A percentile compares a stretch with the other conserved stretches of the same genome.
These are phyloP conservation scores for Acyrthosiphon pisum DNA, from an alignment of 1,140 invertebrate genomes.

Conservation along the genomic window DNA sequence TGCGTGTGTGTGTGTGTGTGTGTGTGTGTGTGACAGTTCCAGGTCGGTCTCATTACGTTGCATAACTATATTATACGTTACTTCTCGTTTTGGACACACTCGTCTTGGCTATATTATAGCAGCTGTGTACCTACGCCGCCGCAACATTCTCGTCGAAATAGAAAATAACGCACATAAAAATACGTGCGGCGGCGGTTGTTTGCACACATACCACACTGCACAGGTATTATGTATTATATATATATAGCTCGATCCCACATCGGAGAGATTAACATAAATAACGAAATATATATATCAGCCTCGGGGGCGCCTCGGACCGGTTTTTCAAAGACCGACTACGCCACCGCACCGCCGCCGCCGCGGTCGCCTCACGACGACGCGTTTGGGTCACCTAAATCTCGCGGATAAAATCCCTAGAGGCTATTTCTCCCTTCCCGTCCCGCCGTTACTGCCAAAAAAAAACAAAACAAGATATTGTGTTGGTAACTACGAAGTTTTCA, in stretches of 20 bases:
- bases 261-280: constrained; percentile 43
- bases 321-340: constrained; percentile 29
- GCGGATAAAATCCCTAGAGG: neutral
- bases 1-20: neutral
- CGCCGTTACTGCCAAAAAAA: neutral
- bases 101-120: neutral
- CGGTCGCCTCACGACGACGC: constrained; percentile 26
- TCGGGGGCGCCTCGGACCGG: constrained; percentile 39
- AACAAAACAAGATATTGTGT: neutral
- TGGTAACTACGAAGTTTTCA: constrained; percentile 34
- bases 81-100: neutral
- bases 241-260: constrained; percentile 15
- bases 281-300: constrained; percentile 53
- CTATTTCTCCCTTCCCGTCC: neutral
- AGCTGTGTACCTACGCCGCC: neutral
- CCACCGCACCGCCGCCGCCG: constrained; percentile 3
- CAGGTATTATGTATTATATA: neutral
- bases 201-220: neutral
- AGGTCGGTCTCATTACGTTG: constrained; percentile 18
- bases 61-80: neutral
- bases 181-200: neutral
- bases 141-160: constrained; percentile 33
- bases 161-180: constrained; percentile 23
- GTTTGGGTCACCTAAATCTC: constrained; percentile 49
- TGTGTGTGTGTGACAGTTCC: constrained; percentile 22